A percentile compares a stretch with the other conserved stretches of the same genome.
These are phyloP conservation scores for Lithobates sylvaticus DNA, from an alignment of 2,797 vertebrate species.

Conservation along the genomic window DNA sequence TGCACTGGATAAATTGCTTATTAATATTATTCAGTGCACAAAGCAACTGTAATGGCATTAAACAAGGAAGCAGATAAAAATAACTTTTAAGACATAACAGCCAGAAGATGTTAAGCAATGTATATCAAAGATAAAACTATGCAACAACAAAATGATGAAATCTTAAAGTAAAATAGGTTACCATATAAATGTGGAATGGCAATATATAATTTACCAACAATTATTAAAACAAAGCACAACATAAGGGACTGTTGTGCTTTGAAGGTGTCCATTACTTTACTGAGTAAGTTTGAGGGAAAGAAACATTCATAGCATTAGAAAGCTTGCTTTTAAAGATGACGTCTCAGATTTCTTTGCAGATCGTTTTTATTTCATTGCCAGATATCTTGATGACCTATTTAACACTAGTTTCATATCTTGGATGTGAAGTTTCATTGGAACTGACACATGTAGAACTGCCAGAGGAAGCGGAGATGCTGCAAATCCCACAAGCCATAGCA, in stretches of 20 bases:
- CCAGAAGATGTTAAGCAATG: too few species aligned
- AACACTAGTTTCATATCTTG: constrained; percentile 27
- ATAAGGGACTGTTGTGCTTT: neutral
- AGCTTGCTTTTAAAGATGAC: constrained; percentile 1
- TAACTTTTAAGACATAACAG: too few species aligned
- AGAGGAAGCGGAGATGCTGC: constrained; percentile 32
- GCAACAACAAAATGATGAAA: too few species aligned
- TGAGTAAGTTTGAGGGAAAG: constrained; percentile 8
- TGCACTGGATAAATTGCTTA: too few species aligned
- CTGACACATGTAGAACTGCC: constrained; percentile 36
- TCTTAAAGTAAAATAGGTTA: too few species aligned
- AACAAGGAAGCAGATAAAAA: too few species aligned
- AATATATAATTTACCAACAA: too few species aligned
- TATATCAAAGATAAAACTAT: too few species aligned
- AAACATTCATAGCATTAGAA: neutral
- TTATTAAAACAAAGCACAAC: too few species aligned
- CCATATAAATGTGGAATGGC: too few species aligned
- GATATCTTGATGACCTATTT: constrained; percentile 45
- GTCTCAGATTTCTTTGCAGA: constrained; percentile 44
- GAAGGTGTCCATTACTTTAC: neutral
- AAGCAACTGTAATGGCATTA: too few species aligned
- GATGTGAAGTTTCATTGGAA: constrained; percentile 34
- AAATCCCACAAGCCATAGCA: constrained; percentile 32
- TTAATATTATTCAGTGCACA: too few species aligned
- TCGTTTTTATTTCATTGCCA: constrained; percentile 22